phyloP scores from a whole-genome alignment of 2,888 invertebrate genomes.

The Trichacis sp. region DNA sequence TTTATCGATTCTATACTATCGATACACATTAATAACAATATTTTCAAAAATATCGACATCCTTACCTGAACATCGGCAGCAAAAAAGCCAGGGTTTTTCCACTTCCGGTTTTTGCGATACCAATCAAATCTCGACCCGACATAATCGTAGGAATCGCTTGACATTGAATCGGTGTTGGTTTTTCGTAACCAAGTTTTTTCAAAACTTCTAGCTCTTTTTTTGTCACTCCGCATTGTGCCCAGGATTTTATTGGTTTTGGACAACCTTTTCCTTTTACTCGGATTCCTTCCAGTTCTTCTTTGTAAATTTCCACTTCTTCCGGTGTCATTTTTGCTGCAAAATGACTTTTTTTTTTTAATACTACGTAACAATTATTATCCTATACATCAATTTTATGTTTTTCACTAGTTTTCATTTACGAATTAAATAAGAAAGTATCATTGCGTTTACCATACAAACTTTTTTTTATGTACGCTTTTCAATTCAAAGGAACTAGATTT shows the following conservation, averaged over 20 bases:
- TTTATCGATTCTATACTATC: too few relatives aligned
- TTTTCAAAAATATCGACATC: too few relatives aligned
- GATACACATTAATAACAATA: too few relatives aligned
- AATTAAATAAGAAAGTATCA: too few relatives aligned
- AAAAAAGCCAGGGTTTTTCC: conserved; percentile 99
- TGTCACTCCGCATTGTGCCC: conserved; percentile 99
- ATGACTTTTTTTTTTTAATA: too few relatives aligned
- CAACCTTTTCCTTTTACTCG: conserved; percentile 96
- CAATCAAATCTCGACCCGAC: conserved; percentile 96
- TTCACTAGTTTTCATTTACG: too few relatives aligned
- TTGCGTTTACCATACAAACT: too few relatives aligned
- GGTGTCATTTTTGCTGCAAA: conserved; percentile 81
- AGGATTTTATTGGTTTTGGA: conserved; percentile 93
- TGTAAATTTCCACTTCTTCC: conserved; percentile 87
- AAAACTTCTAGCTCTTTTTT: conserved; percentile 94
- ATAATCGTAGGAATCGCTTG: conserved; percentile 98
- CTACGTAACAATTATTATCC: too few relatives aligned
- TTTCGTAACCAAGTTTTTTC: conserved; percentile 91
- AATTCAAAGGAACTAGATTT: too few relatives aligned
- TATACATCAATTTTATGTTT: too few relatives aligned
- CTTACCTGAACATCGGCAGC: conserved; percentile 95
- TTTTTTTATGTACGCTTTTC: too few relatives aligned
- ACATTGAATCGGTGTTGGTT: conserved; percentile 98
- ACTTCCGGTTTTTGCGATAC: conserved; percentile 99
- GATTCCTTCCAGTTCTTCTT: conserved; percentile 93